Evolutionary conservation across 1,140 invertebrate genomes (phyloP), one percentile per base, ranked within the genome.

Genomic region (Calephelis nemesis): DNA sequence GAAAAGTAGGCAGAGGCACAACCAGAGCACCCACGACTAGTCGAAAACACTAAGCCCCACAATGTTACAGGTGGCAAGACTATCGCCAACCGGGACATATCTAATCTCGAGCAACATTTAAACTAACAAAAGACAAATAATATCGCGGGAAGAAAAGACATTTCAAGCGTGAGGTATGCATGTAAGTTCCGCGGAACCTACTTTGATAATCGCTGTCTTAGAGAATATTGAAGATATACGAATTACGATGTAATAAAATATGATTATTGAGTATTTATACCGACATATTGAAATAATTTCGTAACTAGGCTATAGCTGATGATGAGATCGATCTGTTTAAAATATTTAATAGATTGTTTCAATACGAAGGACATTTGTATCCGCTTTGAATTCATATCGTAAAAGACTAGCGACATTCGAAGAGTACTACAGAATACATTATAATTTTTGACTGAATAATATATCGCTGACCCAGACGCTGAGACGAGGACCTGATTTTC

Each of bases 361-460:
- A 60, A 60, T 60, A 60, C n/a, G 54, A 60, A 60, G 54, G 54
- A 60, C 54, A 12, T 60, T 60, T 39, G 11, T 40, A 60, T 60
- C 54, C 54, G 54, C 58, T n/a, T 42, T 11, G 39, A 39, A 60
- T 60, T 40, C n/a, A 42, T 60, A 40, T 40, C 40, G 10, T 12
- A 58, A 12, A 58, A 30, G 2, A 60, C 39, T 39, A 39, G 30
- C n/a, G 58, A 60, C 58, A 60, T 60, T 60, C 40, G 30, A 40
- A 60, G 10, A 60, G 58, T 40, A 60, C 30, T 39, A 40, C 6
- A 6, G 54, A 58, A 54, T 11, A 30, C 9, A 54, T 58, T 58
- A 7, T 12, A 7, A 39, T 58, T 58, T 58, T 58, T 58, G 12
- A 58, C 30, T 12, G 3, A 60, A 60, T n/a, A 40, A 60, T 39